phyloP scores from a whole-genome alignment of 2,113 vertebrate genomes.

The Miniopterus natalensis region DNA sequence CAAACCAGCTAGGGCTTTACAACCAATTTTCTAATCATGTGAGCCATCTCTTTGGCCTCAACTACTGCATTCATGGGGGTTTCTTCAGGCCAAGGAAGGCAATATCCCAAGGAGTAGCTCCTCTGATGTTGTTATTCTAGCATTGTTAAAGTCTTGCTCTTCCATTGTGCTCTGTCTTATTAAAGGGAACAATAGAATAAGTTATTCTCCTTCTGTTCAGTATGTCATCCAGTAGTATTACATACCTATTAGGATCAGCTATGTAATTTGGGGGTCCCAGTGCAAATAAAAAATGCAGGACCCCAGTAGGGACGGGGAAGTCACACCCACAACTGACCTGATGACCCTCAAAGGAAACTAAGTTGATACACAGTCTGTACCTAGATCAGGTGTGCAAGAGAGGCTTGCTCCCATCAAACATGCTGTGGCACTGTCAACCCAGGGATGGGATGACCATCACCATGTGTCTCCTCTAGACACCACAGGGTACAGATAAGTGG shows the following conservation, averaged over 20 bases:
- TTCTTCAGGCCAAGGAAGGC: not conserved
- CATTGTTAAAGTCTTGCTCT: not conserved
- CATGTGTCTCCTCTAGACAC: not conserved
- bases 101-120: not conserved
- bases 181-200: not conserved
- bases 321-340: not conserved
- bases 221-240: not conserved
- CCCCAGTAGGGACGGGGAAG: accelerated
- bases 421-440: not conserved
- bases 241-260: not conserved
- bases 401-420: not conserved
- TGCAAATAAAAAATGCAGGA: not conserved
- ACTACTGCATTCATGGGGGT: not conserved
- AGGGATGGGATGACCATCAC: not conserved
- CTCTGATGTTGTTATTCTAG: not conserved
- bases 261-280: not conserved
- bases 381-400: not conserved
- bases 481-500: not conserved
- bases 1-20: not conserved
- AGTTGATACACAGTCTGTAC: no score
- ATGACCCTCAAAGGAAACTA: not conserved
- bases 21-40: not conserved
- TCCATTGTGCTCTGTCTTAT: not conserved
- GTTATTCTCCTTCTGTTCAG: not conserved
- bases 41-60: not conserved